Base-by-base conservation (phyloP, 2,888 invertebrate genomes). In the Eristalinus sepulchralis region DNA sequence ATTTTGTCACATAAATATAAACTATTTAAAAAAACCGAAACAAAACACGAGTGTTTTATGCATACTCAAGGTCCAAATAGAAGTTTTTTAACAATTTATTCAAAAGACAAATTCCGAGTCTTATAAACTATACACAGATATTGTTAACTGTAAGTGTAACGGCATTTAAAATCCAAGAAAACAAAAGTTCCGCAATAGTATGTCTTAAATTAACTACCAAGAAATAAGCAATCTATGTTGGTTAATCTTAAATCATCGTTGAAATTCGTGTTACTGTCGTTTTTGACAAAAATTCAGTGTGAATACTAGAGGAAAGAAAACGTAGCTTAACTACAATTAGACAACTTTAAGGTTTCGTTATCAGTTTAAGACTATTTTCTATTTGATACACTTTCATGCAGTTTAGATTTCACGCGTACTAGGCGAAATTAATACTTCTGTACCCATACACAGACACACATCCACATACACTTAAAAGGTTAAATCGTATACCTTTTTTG, bases 51-150 rank as follows among this genome's bases (percentile, higher is more conserved):
- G 27, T 27, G 2, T 27, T 27, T 27, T 27, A 27, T 47, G 33
- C n/a, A 71, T 39, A 62, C 53, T 75, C 63, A 83, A 83, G 86
- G 86, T 86, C 86, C 86, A 86, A 86, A 79, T 71, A 78, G 70
- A 47, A 79, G 75, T 73, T 86, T 77, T 53, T 60, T 70, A 57
- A 47, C 22, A 64, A 62, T 59, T 47, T 71, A 71, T 17, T 55
- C 20, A 11, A 47, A 34, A 72, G 31, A 31, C 64, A 59, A 59
- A 27, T 55, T 57, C 13, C 27, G 39, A 39, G 31, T 33, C 36
- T 33, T 57, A 34, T 59, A 53, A 53, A 20, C 20, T 47, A 20
- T 57, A 57, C 13, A 57, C 57, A n/a, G 17, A 47, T 13, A 17
- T n/a, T 57, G 10, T 55, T 1, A 55, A 55, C 9, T 57, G 13